These are phyloP conservation scores for Ceratosolen solmsi DNA, from an alignment of 1,140 invertebrate species.

Conservation along the genomic window DNA sequence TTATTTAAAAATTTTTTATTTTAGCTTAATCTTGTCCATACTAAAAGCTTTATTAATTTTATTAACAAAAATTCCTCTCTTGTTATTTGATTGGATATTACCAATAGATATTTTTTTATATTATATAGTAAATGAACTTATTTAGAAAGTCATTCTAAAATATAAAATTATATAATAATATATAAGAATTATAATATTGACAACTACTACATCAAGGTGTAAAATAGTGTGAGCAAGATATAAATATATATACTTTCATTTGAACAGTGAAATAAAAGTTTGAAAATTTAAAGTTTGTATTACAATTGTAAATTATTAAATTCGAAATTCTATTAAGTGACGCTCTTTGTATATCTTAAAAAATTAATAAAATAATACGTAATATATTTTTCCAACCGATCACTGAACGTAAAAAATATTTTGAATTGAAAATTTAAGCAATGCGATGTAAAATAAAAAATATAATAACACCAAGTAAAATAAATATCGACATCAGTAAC, in stretches of 20 bases:
- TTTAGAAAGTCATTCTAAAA: conserved; percentile 35
- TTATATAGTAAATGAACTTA: conserved; percentile 41
- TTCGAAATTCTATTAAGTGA: conserved; percentile 42
- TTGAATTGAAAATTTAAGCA: conserved; percentile 13
- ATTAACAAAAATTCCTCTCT: conserved; percentile 61
- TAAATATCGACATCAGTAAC: conserved; percentile 41
- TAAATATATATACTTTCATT: background rate
- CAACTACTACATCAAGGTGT: conserved; percentile 45
- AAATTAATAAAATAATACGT: conserved; percentile 50
- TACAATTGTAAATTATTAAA: conserved; percentile 7
- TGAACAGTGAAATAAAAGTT: conserved; percentile 20
- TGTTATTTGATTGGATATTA: conserved; percentile 65
- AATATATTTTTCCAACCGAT: conserved; percentile 42
- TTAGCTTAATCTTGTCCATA: conserved; percentile 65
- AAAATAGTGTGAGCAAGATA: conserved; percentile 5
- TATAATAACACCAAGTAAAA: background rate
- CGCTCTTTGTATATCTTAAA: conserved; percentile 37
- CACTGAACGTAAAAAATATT: conserved; percentile 27
- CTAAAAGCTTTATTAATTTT: conserved; percentile 62
- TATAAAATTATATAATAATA: conserved; percentile 42
- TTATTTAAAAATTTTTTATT: conserved; percentile 57
- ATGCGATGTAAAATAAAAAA: conserved; percentile 2
- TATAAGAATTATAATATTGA: conserved; percentile 44
- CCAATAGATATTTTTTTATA: conserved; percentile 29
- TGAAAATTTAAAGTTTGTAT: background rate